Base-by-base conservation (phyloP, 2,888 invertebrate genomes). In the Lobophora halterata region DNA sequence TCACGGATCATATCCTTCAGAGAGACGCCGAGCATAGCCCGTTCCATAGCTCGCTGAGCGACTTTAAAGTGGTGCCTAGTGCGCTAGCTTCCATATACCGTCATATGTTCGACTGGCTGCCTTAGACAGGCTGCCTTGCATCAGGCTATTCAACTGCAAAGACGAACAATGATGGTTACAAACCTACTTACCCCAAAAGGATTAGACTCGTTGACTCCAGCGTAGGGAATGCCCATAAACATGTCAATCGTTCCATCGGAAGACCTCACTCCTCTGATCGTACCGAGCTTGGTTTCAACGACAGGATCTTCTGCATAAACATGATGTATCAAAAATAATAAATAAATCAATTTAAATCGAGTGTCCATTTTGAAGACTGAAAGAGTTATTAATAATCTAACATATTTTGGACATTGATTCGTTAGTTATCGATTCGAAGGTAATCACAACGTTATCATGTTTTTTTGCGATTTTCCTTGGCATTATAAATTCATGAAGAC, bases 221-320 rank as follows among this genome's bases (percentile, higher is more conserved):
- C 79, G 21, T 74, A 79, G 0, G 78, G 79, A 55, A 79, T 75
- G 1, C 77, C 79, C 52, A 77, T 52, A 32, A 70, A 79, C 71
- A 73, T 71, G 3, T 65, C 54, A 35, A 73, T 65, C 10, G 65
- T 60, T 2, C 77, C 77, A 50, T 75, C 71, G 0, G 60, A 25
- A 3, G 73, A 67, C 14, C 41, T 52, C 7, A 74, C 36, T 2
- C 79, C 79, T 8, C 68, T 59, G 11, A 78, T 65, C 6, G 58
- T 37, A 0, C 79, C 71, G 5, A 59, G 29, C 12, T 28, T 10
- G 5, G 31, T 27, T 20, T 35, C 24, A 1, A 42, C 36, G n/a
- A 32, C 7, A 3, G 28, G 42, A 1, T 19, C 19, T 6, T 27
- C 18, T 2, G 30, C 20, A 13, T 17, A 17, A 8, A 41, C 30